A percentile compares a stretch with the other conserved stretches of the same genome.
Conservation (phyloP, 2,113 vertebrate genomes). For the Pituophis catenifer region DNA sequence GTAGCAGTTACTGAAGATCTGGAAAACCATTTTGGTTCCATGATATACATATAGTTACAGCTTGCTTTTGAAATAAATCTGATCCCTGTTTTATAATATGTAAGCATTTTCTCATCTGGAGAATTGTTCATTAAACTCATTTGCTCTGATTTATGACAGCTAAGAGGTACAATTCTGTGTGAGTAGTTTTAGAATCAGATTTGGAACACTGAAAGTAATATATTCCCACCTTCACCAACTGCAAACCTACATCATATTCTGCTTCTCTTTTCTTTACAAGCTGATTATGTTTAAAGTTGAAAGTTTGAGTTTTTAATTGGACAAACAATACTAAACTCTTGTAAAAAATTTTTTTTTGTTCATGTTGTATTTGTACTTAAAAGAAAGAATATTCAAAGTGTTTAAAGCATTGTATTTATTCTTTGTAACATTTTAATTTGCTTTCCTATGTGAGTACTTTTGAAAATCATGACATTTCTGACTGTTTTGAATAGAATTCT, state of each 20-base stretch:
- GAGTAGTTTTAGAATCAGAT: constrained; percentile 54
- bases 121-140: constrained; percentile 70
- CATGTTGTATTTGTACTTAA: constrained; percentile 4
- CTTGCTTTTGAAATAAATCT: constrained; percentile 73
- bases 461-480: constrained; percentile 39
- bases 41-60: constrained; percentile 64
- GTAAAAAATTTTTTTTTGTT: background rate
- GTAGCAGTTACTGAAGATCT: constrained; percentile 45
- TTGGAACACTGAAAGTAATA: constrained; percentile 19
- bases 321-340: background rate
- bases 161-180: constrained; percentile 42
- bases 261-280: constrained; percentile 61
- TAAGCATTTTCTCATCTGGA: constrained; percentile 73
- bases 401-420: constrained; percentile 14
- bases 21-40: constrained; percentile 59
- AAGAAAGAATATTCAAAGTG: constrained; percentile 24
- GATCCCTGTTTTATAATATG: constrained; percentile 63
- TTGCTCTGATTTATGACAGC: constrained; percentile 67
- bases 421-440: background rate
- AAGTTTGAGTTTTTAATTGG: constrained; percentile 40
- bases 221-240: constrained; percentile 12
- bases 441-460: constrained; percentile 15
- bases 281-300: constrained; percentile 54
- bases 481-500: constrained; percentile 34
- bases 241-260: constrained; percentile 42